Conservation (phyloP, 53 echinoderm and acorn worm genomes). For the Zoroaster sp. region DNA sequence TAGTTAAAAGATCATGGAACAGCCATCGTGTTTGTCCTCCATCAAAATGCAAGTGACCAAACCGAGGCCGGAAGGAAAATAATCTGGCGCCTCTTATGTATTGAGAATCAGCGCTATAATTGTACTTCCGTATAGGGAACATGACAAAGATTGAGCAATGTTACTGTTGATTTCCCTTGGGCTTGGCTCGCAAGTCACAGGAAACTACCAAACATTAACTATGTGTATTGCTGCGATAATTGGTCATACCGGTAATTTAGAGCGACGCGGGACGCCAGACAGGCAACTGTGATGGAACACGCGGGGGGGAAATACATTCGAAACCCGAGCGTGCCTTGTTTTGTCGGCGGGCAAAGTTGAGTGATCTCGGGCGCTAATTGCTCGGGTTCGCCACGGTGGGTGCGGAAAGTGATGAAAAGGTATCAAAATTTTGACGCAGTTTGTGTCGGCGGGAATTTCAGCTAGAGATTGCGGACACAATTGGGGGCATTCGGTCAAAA, state of each 20-base stretch:
- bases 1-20: too few species aligned
- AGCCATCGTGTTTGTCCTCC: neutral
- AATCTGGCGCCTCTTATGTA: neutral
- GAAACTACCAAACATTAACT: neutral
- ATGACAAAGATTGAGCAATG: neutral
- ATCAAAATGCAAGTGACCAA: neutral
- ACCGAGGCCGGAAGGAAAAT: neutral
- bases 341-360: conserved; percentile 11
- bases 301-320: neutral
- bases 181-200: neutral
- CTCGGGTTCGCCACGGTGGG: neutral
- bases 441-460: too few species aligned
- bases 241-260: neutral
- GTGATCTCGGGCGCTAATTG: neutral
- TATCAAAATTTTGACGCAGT: neutral
- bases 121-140: neutral
- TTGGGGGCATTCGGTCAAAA: neutral
- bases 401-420: neutral
- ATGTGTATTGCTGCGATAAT: conserved; percentile 5
- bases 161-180: neutral
- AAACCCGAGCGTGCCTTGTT: neutral
- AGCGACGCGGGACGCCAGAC: neutral
- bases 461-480: neutral
- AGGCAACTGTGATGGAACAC: too few species aligned
- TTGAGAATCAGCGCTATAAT: neutral